phyloP scores from a whole-genome alignment of 2,888 invertebrate genomes.

The Rhabditoides inermis region DNA sequence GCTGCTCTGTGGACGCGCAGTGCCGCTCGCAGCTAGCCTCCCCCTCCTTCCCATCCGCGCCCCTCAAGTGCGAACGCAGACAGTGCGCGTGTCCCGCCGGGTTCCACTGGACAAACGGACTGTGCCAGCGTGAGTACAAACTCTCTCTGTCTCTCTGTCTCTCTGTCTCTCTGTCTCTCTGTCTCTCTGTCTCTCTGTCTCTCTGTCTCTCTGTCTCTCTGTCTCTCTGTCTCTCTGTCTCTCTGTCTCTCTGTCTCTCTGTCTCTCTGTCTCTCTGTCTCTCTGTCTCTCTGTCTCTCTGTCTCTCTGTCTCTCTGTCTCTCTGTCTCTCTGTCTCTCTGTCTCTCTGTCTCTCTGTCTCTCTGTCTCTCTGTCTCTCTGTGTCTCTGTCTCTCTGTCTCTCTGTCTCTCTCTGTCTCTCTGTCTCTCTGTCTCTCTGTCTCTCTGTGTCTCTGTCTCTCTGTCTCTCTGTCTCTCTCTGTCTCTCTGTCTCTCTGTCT shows the following conservation, averaged over 20 bases:
- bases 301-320: slow-evolving; percentile 12
- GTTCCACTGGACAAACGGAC: slow-evolving; percentile 31
- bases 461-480: slow-evolving; percentile 5
- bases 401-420: background rate
- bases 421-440: background rate
- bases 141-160: slow-evolving; percentile 10
- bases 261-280: too few species aligned
- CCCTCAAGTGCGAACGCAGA: too few species aligned
- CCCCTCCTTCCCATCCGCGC: too few species aligned
- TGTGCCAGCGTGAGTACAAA: slow-evolving; percentile 35
- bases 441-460: background rate
- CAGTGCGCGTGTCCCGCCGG: slow-evolving; percentile 43
- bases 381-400: background rate
- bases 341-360: background rate
- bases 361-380: background rate
- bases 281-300: slow-evolving; percentile 18
- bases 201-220: background rate
- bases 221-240: background rate
- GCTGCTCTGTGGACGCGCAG: slow-evolving; percentile 27
- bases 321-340: background rate
- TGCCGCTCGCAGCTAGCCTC: background rate
- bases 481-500: slow-evolving; percentile 4
- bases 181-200: background rate
- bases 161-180: slow-evolving; percentile 3
- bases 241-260: too few species aligned